Evolutionary conservation across 2,113 vertebrate species (phyloP).

Genomic region (Crotophaga sulcirostris): DNA sequence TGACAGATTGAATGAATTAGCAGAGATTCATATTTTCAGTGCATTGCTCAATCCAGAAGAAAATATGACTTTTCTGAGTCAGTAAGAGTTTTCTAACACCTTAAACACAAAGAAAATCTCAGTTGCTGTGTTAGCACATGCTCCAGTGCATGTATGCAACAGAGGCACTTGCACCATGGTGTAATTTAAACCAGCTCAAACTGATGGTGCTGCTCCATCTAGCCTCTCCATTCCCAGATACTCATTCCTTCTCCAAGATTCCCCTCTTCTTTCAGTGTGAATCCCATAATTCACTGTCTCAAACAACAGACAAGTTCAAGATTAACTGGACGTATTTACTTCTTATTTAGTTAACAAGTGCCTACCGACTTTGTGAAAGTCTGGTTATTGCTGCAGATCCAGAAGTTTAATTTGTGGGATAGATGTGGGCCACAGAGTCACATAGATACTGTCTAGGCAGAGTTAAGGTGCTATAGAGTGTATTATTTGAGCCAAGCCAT

Average conservation of each 20-base stretch:
- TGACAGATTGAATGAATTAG: neutral
- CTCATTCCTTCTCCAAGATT: neutral
- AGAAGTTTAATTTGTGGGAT: neutral
- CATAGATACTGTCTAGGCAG: neutral
- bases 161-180: neutral
- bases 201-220: neutral
- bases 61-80: neutral
- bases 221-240: neutral
- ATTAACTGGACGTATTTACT: neutral
- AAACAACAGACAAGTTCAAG: neutral
- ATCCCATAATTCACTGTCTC: neutral
- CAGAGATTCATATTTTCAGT: neutral
- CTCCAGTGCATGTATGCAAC: neutral
- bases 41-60: neutral
- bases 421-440: neutral
- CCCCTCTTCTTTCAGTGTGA: neutral
- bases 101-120: neutral
- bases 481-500: neutral
- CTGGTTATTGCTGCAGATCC: neutral
- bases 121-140: neutral
- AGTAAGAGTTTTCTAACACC: neutral
- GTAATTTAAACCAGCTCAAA: neutral
- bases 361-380: neutral
- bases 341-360: neutral
- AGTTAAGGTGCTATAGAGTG: neutral